Percentiles rank a stretch among this genome's conserved stretches.
Evolutionary conservation across 1,140 invertebrate genomes (phyloP).

Genomic region (Rhizoglyphus robini): DNA sequence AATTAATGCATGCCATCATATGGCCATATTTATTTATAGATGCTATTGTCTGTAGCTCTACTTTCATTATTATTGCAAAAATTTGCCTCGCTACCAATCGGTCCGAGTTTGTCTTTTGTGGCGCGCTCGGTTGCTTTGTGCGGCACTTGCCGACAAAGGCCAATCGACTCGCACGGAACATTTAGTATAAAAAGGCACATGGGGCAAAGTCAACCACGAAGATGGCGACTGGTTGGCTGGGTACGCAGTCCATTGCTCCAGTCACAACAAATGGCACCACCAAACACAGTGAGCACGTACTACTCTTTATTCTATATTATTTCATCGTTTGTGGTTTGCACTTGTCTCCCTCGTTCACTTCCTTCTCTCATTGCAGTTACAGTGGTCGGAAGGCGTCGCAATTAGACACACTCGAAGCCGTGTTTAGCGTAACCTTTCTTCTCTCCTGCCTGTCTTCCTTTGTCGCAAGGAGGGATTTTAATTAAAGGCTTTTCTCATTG

Average conservation of each 20-base stretch:
- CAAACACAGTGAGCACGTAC: no score
- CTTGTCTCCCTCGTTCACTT: no score
- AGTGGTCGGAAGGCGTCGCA: neutral
- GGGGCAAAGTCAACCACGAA: neutral
- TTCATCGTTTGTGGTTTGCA: no score
- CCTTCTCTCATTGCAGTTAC: no score
- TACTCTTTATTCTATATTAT: no score
- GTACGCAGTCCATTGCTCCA: no score
- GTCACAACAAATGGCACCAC: no score
- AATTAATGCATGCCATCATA: neutral
- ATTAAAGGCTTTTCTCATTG: neutral
- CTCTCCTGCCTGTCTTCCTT: neutral
- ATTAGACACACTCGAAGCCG: neutral
- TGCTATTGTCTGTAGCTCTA: neutral
- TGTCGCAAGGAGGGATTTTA: conserved; percentile 5
- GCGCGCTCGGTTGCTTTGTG: neutral
- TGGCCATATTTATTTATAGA: neutral
- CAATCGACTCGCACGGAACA: no score
- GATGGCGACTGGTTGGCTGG: no score
- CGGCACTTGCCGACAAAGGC: neutral
- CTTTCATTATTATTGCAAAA: neutral
- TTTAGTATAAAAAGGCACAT: no score
- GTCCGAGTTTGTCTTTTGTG: neutral
- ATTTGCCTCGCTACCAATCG: neutral
- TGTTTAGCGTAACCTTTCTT: neutral